A percentile compares a stretch with the other conserved stretches of the same genome.
Conservation (phyloP, 2,797 vertebrate species). For the Spheniscus humboldti region DNA sequence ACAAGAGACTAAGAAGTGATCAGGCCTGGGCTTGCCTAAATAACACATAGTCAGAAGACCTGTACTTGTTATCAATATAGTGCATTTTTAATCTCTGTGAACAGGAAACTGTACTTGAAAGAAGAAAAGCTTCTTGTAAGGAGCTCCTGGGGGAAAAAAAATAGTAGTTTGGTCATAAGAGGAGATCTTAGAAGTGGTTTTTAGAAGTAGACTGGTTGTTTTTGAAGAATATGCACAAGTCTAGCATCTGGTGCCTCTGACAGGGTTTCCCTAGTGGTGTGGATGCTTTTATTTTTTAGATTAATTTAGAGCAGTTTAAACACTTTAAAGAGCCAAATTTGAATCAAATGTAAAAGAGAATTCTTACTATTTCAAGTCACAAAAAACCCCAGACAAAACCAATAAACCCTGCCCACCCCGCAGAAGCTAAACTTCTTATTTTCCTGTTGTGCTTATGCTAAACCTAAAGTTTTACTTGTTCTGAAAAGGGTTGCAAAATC, state of each 20-base stretch:
- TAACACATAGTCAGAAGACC: background rate
- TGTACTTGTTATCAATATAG: background rate
- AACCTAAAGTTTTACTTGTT: background rate
- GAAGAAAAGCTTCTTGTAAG: background rate
- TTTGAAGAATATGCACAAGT: background rate
- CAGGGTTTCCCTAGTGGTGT: background rate
- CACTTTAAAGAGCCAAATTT: background rate
- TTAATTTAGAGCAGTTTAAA: background rate
- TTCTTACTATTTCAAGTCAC: background rate
- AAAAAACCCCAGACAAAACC: rapidly evolving
- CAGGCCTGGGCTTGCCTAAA: background rate
- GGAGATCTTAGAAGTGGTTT: background rate
- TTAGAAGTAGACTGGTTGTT: background rate
- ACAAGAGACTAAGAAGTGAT: background rate
- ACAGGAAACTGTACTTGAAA: background rate
- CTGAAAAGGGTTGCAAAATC: background rate
- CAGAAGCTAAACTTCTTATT: background rate
- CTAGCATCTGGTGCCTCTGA: background rate
- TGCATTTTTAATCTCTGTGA: background rate
- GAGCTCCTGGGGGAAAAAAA: background rate
- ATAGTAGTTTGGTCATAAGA: background rate
- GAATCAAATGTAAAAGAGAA: background rate
- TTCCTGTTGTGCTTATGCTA: background rate
- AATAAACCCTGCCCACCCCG: rapidly evolving
- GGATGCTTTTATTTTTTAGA: background rate